phyloP scores from a whole-genome alignment of 1,140 invertebrate species.

The Manduca sexta region DNA sequence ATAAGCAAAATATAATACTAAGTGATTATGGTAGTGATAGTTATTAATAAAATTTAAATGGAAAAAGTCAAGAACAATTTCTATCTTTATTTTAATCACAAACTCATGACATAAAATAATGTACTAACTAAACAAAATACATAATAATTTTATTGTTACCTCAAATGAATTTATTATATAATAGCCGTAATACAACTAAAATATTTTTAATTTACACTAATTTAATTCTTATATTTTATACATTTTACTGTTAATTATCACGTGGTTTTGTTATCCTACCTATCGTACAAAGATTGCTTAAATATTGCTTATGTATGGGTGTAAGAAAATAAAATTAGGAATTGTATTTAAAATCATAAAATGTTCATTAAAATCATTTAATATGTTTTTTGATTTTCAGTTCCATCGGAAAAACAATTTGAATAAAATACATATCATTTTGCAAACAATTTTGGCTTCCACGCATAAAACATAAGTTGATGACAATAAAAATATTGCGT shows the following conservation, averaged over 20 bases:
- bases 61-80: constrained; percentile 36
- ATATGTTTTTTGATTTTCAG: no score
- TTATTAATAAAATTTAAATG: constrained; percentile 10
- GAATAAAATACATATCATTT: no score
- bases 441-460: no score
- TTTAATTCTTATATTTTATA: constrained; percentile 35
- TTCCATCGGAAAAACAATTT: neutral
- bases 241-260: constrained; percentile 51
- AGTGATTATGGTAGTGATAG: no score
- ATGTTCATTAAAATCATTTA: no score
- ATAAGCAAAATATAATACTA: no score
- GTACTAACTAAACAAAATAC: constrained; percentile 34
- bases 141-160: constrained; percentile 25
- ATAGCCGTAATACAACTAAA: constrained; percentile 38
- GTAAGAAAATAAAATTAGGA: no score
- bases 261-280: constrained; percentile 47
- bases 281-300: neutral
- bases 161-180: constrained; percentile 37
- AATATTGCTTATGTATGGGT: no score
- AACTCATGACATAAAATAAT: constrained; percentile 42
- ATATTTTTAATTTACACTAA: constrained; percentile 46
- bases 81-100: constrained; percentile 61
- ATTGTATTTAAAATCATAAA: no score
- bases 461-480: no score
- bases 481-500: no score